A percentile compares a stretch with the other conserved stretches of the same genome.
phyloP scores from a whole-genome alignment of 2,797 vertebrate genomes.

The Sebastiscus albofasciatus region DNA sequence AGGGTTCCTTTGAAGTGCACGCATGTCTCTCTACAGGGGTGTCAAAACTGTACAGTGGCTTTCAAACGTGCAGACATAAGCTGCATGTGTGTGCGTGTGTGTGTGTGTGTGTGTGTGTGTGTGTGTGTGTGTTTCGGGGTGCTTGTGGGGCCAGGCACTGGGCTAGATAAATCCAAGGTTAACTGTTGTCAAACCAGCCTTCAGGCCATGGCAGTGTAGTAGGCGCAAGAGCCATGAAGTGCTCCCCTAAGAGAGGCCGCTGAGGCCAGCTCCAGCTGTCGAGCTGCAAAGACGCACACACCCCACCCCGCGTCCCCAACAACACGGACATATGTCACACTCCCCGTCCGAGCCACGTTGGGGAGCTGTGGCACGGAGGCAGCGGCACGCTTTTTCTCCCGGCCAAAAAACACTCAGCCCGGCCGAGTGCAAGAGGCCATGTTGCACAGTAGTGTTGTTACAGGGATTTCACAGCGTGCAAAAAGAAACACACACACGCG shows the following conservation, averaged over 20 bases:
- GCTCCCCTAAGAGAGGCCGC: slow-evolving; percentile 73
- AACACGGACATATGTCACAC: slow-evolving; percentile 75
- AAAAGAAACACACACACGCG: slow-evolving; percentile 16
- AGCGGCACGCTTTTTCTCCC: slow-evolving; percentile 47
- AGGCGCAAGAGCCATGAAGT: slow-evolving; percentile 65
- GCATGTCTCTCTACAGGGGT: neutral
- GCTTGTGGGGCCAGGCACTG: slow-evolving; percentile 34
- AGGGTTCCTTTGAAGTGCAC: slow-evolving; percentile 22
- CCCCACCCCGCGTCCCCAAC: slow-evolving; percentile 40
- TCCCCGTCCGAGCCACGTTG: slow-evolving; percentile 32
- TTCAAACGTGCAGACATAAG: neutral
- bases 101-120: neutral
- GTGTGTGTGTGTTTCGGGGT: slow-evolving; percentile 12
- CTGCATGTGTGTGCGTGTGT: neutral
- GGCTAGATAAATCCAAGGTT: slow-evolving; percentile 79
- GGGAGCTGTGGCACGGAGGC: slow-evolving; percentile 53
- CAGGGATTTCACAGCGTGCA: slow-evolving; percentile 56
- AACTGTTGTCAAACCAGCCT: slow-evolving; percentile 81
- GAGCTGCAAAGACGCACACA: slow-evolving; percentile 33
- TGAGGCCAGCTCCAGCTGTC: slow-evolving; percentile 76
- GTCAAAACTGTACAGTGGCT: neutral
- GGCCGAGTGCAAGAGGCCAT: slow-evolving; percentile 37
- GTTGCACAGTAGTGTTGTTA: slow-evolving; percentile 41
- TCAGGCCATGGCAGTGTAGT: slow-evolving; percentile 64
- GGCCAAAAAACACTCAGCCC: slow-evolving; percentile 23